Evolutionary conservation across 2,888 invertebrate species (phyloP).

Genomic region (Andrena praecox): DNA sequence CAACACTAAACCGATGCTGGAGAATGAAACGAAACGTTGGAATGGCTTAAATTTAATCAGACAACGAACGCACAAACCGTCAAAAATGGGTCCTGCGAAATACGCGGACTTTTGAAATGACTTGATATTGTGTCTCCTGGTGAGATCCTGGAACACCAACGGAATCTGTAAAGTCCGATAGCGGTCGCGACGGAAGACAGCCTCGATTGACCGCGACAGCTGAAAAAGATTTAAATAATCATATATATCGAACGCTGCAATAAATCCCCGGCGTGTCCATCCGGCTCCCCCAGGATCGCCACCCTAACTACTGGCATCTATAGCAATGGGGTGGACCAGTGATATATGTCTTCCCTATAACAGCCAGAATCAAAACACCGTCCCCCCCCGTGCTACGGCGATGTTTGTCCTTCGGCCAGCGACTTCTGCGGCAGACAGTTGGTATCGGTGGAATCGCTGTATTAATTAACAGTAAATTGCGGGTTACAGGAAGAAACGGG

Average conservation of each 20-base stretch:
- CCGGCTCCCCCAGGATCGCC: slow-evolving; percentile 68
- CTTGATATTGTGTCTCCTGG: too few relatives aligned
- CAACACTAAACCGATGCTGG: too few relatives aligned
- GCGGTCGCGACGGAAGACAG: slow-evolving; percentile 16
- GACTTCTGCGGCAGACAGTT: slow-evolving; percentile 65
- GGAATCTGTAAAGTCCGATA: neutral
- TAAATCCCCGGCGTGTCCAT: slow-evolving; percentile 79
- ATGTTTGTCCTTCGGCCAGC: slow-evolving; percentile 73
- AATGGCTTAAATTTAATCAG: too few relatives aligned
- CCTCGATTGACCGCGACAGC: slow-evolving; percentile 42
- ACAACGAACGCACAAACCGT: too few relatives aligned
- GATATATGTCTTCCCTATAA: slow-evolving; percentile 84
- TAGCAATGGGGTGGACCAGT: slow-evolving; percentile 77
- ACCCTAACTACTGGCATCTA: slow-evolving; percentile 79
- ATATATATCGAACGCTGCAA: slow-evolving; percentile 76
- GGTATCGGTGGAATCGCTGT: slow-evolving; percentile 65
- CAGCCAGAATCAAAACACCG: slow-evolving; percentile 83
- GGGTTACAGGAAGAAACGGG: slow-evolving; percentile 12
- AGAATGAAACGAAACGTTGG: too few relatives aligned
- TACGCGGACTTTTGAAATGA: too few relatives aligned
- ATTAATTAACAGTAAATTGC: slow-evolving; percentile 71
- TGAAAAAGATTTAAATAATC: slow-evolving; percentile 79
- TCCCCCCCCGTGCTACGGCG: slow-evolving; percentile 63
- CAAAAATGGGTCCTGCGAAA: too few relatives aligned
- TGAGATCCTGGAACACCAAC: neutral